phyloP scores from a whole-genome alignment of 2,113 vertebrate species.

The Miniopterus natalensis region DNA sequence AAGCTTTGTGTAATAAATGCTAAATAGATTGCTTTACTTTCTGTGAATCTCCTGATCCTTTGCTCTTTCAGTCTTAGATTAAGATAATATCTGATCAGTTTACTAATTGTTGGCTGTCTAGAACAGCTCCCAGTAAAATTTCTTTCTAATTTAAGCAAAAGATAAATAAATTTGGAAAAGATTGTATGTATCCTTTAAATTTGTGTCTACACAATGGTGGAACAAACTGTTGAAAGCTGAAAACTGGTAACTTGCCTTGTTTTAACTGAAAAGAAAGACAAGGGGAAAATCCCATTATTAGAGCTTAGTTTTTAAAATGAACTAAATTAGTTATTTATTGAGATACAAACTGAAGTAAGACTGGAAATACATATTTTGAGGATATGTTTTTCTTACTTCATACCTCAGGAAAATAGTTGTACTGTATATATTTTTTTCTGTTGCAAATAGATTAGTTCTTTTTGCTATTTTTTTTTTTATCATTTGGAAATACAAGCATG shows the following conservation, averaged over 20 bases:
- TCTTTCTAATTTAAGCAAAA: constrained; percentile 25
- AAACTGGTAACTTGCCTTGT: constrained; percentile 39
- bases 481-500: constrained; percentile 49
- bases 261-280: constrained; percentile 50
- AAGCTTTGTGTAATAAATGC: neutral
- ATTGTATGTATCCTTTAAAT: constrained; percentile 9
- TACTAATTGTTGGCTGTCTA: neutral
- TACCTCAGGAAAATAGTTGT: constrained; percentile 45
- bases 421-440: constrained; percentile 17
- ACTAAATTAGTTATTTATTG: neutral
- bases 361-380: constrained; percentile 7
- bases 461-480: constrained; percentile 41
- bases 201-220: neutral
- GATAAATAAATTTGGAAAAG: constrained; percentile 22
- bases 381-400: constrained; percentile 42
- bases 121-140: neutral
- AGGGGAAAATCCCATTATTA: neutral
- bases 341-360: neutral
- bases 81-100: constrained; percentile 37
- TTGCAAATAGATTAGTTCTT: neutral
- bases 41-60: neutral
- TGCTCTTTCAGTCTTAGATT: constrained; percentile 33
- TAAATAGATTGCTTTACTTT: neutral
- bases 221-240: constrained; percentile 19
- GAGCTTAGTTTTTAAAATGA: constrained; percentile 26